These are phyloP conservation scores for Syngnathus acus DNA, from an alignment of 2,797 vertebrate genomes.

Conservation along the genomic window DNA sequence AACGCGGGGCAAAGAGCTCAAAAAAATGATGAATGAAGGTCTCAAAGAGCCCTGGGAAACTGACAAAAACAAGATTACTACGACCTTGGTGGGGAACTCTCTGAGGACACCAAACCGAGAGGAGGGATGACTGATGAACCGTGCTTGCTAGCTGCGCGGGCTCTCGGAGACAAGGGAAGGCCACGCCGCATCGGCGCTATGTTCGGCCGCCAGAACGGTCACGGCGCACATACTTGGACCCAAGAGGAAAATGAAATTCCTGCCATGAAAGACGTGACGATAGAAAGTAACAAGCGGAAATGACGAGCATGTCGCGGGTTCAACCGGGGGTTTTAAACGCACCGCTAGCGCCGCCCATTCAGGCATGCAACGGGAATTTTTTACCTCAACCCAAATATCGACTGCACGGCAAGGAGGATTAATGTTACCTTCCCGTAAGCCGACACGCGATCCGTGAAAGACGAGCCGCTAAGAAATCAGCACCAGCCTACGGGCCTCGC, in stretches of 20 bases:
- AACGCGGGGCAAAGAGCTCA: slow-evolving; percentile 22
- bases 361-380: too few species aligned
- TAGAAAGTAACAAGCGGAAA: too few species aligned
- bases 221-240: too few species aligned
- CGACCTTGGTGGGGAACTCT: slow-evolving; percentile 61
- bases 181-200: background rate
- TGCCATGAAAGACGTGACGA: too few species aligned
- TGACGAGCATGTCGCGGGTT: too few species aligned
- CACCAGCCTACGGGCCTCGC: slow-evolving; percentile 47
- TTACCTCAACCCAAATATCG: too few species aligned
- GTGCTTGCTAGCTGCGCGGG: slow-evolving; percentile 22
- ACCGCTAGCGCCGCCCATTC: too few species aligned
- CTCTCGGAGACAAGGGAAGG: slow-evolving; percentile 10
- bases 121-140: slow-evolving; percentile 11
- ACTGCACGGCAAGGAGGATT: too few species aligned
- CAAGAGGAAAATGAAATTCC: too few species aligned
- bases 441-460: slow-evolving; percentile 54
- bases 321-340: too few species aligned
- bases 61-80: slow-evolving; percentile 39
- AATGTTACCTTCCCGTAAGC: slow-evolving; percentile 53
- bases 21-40: slow-evolving; percentile 64
- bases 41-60: slow-evolving; percentile 55
- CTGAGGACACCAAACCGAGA: slow-evolving; percentile 26
- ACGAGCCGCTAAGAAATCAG: slow-evolving; percentile 60
- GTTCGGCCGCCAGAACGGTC: too few species aligned